Base-by-base conservation (phyloP, 1,140 invertebrate genomes). In the Zaprionus kolodkinae region DNA sequence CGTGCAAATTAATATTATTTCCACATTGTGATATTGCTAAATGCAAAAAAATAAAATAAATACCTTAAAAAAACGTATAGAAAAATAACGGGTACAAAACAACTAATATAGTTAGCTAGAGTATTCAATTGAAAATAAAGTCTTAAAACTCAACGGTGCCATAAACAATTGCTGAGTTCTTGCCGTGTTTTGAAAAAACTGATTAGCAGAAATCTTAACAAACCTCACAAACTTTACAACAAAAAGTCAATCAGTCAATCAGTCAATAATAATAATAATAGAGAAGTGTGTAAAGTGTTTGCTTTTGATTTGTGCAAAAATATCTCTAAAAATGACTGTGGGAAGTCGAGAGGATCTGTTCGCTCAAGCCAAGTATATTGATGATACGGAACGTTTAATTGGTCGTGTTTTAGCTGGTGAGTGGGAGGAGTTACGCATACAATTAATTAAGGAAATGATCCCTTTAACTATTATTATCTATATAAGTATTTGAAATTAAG, bases 311-410 rank as follows among this genome's bases (percentile, higher is more conserved):
- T 6, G n/a, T n/a, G n/a, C n/a, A 25, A 15, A 57, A 50, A 25
- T 12, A 56, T 27, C 13, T 17, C 25, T 13, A 15, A 87, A 59
- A 67, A 92, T 92, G 91, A 92, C 91, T 38, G 87, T 92, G 57
- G 91, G 87, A 48, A 87, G 82, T 76, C 84, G 91, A 38, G 91
- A 91, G 70, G 91, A 91, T 89, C 77, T 91, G 9, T 92, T 92
- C 76, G 87, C 90, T 38, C 82, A 91, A 67, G 91, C 91, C 36
- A 91, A 91, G 54, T 79, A 83, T 66, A 92, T 92, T 35, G 82
- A 92, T 68, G 91, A 91, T 81, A 92, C 85, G 52, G 91, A 92
- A 63, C 88, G 91, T 79, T 70, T 92, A 30, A 92, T 92, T 45
- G 91, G 87, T 35, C 72, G 91, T 40, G 91, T 92, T 43, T 59